Base-by-base conservation (phyloP, 2,797 vertebrate species). In the Urocyon cinereoargenteus region DNA sequence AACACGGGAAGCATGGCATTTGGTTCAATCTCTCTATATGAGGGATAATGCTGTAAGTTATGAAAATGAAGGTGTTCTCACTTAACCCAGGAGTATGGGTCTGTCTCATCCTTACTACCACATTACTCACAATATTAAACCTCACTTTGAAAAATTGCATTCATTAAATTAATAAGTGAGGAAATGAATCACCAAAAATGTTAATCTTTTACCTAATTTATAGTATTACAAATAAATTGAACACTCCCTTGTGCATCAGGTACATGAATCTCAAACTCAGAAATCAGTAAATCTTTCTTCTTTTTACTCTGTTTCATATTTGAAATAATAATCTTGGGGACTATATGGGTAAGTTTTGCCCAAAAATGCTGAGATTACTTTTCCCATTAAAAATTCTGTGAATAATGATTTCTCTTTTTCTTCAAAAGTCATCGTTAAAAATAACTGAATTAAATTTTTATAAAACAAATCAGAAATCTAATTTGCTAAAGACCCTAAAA, bases 141-240 rank as follows among this genome's bases (percentile, higher is more conserved):
- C 66, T 64, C 61, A 53, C 66, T 85, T 78, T 70, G 83, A 93
- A 97, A 96, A 94, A 78, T 1, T 78, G 21, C 34, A 34, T 53
- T 79, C 51, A 91, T 90, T 91, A 90, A 86, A 28, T 81, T 96
- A 95, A 78, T 96, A 96, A 84, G 45, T 59, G 36, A 91, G 59
- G 77, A 94, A 86, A 68, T 40, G 24, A 92, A 62, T 90, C 75
- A 79, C 62, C 15, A 62, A 84, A 84, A 90, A 57, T 62, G 61
- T 85, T 89, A 90, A 70, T 77, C 26, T n/a, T 62, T 68, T 79
- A 31, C 22, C 91, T 81, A 55, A 64, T 36, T 73, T 64, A 81
- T 31, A 3, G 14, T 64, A 81, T 75, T 55, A 68, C 16, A 70
- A 86, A 79, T 79, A 91, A 73, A 75, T 49, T 31, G 22, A 81